Base-by-base conservation (phyloP, 2,888 invertebrate genomes). In the Hipparchia sbordonii region DNA sequence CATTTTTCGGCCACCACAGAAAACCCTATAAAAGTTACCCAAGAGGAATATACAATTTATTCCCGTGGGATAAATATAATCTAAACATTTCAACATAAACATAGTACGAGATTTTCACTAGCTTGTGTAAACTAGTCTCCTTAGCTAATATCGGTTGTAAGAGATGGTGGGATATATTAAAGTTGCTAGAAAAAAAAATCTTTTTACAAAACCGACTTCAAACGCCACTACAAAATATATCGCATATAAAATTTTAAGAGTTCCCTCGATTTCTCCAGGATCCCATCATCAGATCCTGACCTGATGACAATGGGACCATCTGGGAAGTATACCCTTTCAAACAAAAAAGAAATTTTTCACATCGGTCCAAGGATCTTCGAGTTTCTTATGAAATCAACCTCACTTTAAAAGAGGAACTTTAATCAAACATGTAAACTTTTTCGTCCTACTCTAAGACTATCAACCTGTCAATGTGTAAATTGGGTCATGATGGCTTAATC, bases 21-120 rank as follows among this genome's bases (percentile, higher is more conserved):
- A 23, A 48, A 57, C 68, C 48, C 23, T 48, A 60, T 68, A 68
- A 68, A 68, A 59, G 57, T 68, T 51, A 68, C 68, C 59, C 13
- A 10, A 57, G 6, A 23, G 23, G 33, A 52, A 12, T 33, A 52
- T 10, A 48, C 23, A 6, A 45, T 12, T 12, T 33, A 71, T 62
- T 72, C 72, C 62, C 72, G 72, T 72, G 72, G 62, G 72, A 72
- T 72, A 72, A 46, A 67, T 33, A 51, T 62, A 48, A 67, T 48
- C n/a, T 62, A 71, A 66, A 71, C 71, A 71, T 62, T 48, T 6
- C 62, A 67, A 67, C 56, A 46, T 68, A 72, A 67, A 67, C 56
- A 57, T 6, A 60, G 12, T 59, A 12, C 33, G 23, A 12, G 48
- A 68, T 59, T 68, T 68, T 33, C 23, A 48, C 13, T 57, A 67